Evolutionary conservation across 2,888 invertebrate species (phyloP), one percentile per base, ranked within the genome.

Genomic region (Diarsia dahlii): DNA sequence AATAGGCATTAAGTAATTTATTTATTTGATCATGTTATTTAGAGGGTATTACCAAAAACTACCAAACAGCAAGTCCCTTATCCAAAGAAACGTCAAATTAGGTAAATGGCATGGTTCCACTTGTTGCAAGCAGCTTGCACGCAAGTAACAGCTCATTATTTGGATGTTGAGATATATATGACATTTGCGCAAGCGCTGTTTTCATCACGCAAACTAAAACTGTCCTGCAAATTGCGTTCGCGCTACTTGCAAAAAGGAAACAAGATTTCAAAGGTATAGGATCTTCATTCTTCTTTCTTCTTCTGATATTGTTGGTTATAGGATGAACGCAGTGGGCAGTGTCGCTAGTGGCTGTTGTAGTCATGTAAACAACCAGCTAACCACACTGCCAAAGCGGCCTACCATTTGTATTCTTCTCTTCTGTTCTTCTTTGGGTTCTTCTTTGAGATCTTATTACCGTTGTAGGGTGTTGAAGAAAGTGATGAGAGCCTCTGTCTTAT

Each of bases 341-440:
- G 99, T 97, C 97, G 98, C 97, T 98, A 99, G 99, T 98, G 99
- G 99, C 98, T 98, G 99, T 99, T 98, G 89, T 87, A 96, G 89
- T 92, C 69, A 85, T 86, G 93, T 94, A 97, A 98, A 99, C 99
- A 99, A 99, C 99, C 99, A 99, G 99, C 99, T 99, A 99, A 99
- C 99, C 99, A 99, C 99, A 99, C 99, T 99, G 99, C 99, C 99
- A 99, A 97, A 97, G 98, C 97, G 98, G 97, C 97, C 97, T 93
- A 95, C 95, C 95, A 91, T 87, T 83, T 84, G 45, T 56, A 74
- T 45, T 84, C 68, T 56, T 84, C 82, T 90, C 84, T 80, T 75
- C 78, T 63, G 77, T 72, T 75, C 67, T 77, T 80, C 81, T 39
- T 39, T 39, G 39, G 1, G 39, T 39, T 39, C 34, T 9, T 80